Base-by-base conservation (phyloP, 2,113 vertebrate species). In the Cochlearius cochlearius region DNA sequence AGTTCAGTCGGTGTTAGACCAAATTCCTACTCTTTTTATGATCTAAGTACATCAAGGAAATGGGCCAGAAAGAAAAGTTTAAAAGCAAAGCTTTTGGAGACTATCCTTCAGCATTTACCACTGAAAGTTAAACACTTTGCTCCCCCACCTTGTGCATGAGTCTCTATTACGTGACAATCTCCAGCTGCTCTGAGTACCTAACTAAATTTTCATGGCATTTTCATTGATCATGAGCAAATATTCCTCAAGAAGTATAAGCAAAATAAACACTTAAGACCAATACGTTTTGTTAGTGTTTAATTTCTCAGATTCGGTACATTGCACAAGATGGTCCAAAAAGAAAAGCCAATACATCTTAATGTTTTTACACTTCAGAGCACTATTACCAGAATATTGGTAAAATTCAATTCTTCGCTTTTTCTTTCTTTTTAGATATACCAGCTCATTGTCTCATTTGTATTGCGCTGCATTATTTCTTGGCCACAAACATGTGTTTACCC, bases 401-500 rank as follows among this genome's bases (percentile, higher is more conserved):
- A 71, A 90, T 52, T 74, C 11, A 67, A 15, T 26, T 72, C 8
- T 5, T 41, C 63, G 50, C 3, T 64, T 92, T 90, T 79, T 59
- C 11, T 30, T 89, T 56, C 21, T 47, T 95, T 90, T 78, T 78
- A 6, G 0, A 69, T 71, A 79, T 36, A 93, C 9, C 63, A 93
- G n/a, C 21, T 94, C 55, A 66, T 83, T 80, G 71, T 92, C 72
- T 92, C 88, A 67, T 39, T 84, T 84, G 55, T 60, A 80, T 75
- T 29, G 72, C 10, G 12, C 68, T 91, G 94, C 95, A 86, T 68
- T 96, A 95, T 91, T 94, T 82, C 78, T 94, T 67, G 67, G 78
- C 94, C 96, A 93, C 91, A 95, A 94, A 91, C 88, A 88, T 90
- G 39, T 91, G 88, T 94, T 97, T 96, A 91, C 79, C 34, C 30